phyloP scores from a whole-genome alignment of 2,888 invertebrate species.

The Hyalella azteca region DNA sequence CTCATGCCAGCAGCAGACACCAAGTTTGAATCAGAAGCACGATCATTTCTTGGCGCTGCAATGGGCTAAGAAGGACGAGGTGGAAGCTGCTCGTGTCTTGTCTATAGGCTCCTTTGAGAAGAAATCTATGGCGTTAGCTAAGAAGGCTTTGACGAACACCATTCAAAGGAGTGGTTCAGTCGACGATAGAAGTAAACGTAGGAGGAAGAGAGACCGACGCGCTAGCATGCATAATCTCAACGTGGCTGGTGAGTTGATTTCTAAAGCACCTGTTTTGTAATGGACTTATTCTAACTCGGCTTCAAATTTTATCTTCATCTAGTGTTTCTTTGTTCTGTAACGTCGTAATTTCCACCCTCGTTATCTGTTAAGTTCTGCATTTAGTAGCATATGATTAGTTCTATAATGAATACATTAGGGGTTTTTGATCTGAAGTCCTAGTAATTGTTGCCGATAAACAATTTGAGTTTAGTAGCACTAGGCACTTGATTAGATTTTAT shows the following conservation, averaged over 20 bases:
- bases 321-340: too few relatives aligned
- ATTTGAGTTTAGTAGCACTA: too few relatives aligned
- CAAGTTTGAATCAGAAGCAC: not conserved
- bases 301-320: too few relatives aligned
- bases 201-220: not conserved
- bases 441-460: too few relatives aligned
- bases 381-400: too few relatives aligned
- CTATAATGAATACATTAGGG: too few relatives aligned
- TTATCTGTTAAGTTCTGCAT: too few relatives aligned
- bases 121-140: not conserved
- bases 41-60: slow-evolving; percentile 2
- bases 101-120: not conserved
- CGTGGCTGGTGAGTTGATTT: not conserved
- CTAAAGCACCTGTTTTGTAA: too few relatives aligned
- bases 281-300: too few relatives aligned
- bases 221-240: slow-evolving; percentile 19
- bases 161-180: not conserved
- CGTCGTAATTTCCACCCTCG: too few relatives aligned
- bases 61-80: not conserved
- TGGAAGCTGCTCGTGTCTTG: not conserved
- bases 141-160: not conserved
- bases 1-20: not conserved
- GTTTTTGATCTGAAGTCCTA: too few relatives aligned
- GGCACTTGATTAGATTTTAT: too few relatives aligned
- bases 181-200: not conserved